These are phyloP conservation scores for Montipora capricornis DNA, from an alignment of 64 coral and sea anemone species.

Conservation along the genomic window DNA sequence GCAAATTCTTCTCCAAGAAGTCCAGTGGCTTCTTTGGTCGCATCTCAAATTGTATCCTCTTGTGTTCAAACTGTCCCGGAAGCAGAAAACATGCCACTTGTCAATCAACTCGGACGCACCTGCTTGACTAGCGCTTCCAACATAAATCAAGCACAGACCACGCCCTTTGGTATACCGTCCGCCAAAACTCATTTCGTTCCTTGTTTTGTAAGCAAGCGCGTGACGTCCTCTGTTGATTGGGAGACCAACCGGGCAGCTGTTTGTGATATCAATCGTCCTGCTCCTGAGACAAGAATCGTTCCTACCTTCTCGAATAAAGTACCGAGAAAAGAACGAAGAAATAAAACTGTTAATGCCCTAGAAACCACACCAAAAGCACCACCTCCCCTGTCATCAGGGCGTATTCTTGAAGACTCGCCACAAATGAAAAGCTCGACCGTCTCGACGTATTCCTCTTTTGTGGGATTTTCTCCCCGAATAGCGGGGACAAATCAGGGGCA, in stretches of 20 bases:
- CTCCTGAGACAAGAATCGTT: not conserved
- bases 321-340: not conserved
- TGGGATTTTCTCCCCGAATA: not conserved
- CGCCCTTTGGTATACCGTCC: not conserved
- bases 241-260: not conserved
- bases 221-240: not conserved
- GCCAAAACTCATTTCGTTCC: not conserved
- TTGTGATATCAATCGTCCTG: not conserved
- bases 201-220: not conserved
- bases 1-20: too few relatives aligned
- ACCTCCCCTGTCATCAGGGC: not conserved
- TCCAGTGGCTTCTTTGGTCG: not conserved
- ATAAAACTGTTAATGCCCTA: not conserved
- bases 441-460: not conserved
- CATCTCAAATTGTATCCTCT: constrained; percentile 4
- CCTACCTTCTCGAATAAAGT: constrained; percentile 5
- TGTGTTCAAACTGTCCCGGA: not conserved
- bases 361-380: not conserved
- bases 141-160: not conserved
- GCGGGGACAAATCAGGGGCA: too few relatives aligned
- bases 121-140: not conserved
- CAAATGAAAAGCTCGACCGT: not conserved
- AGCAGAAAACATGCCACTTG: not conserved
- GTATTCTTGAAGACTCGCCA: not conserved
- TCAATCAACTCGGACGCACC: not conserved